Evolutionary conservation across 2,888 invertebrate species (phyloP).

Genomic region (Leptopterna dolabrata): DNA sequence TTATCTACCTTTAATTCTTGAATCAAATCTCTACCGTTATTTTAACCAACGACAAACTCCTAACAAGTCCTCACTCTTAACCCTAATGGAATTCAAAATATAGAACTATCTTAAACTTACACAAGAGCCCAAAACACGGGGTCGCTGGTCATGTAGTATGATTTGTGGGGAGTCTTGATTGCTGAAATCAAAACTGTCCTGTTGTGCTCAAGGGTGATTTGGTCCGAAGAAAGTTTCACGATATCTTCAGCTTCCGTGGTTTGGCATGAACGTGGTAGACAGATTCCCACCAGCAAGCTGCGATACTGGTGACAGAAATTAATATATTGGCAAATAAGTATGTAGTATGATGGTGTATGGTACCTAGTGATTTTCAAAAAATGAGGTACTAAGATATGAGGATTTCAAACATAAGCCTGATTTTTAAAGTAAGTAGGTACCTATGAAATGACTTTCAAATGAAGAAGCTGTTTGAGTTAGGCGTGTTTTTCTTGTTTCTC

Average conservation of each 20-base stretch:
- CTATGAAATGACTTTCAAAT: no score
- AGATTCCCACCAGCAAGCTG: conserved; percentile 79
- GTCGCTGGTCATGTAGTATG: conserved; percentile 75
- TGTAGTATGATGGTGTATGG: background rate
- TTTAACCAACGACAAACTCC: no score
- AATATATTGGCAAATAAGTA: no score
- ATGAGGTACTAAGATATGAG: background rate
- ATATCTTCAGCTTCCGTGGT: conserved; percentile 73
- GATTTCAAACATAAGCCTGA: no score
- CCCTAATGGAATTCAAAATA: no score
- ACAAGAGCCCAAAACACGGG: conserved; percentile 75
- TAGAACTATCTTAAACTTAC: conserved; percentile 68
- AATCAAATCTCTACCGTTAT: no score
- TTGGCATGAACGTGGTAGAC: conserved; percentile 78
- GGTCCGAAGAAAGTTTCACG: conserved; percentile 66
- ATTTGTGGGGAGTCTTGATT: conserved; percentile 72
- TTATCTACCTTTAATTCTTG: no score
- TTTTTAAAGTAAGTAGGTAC: no score
- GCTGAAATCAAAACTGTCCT: conserved; percentile 60
- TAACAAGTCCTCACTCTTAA: no score
- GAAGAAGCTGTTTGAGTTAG: no score
- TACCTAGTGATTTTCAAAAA: no score
- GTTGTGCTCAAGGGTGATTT: conserved; percentile 52
- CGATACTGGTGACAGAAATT: conserved; percentile 70
- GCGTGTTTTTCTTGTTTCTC: no score